Percentiles rank a stretch among this genome's conserved stretches.
phyloP scores from a whole-genome alignment of 1,140 invertebrate species.

The Akabosia matsudoensis region DNA sequence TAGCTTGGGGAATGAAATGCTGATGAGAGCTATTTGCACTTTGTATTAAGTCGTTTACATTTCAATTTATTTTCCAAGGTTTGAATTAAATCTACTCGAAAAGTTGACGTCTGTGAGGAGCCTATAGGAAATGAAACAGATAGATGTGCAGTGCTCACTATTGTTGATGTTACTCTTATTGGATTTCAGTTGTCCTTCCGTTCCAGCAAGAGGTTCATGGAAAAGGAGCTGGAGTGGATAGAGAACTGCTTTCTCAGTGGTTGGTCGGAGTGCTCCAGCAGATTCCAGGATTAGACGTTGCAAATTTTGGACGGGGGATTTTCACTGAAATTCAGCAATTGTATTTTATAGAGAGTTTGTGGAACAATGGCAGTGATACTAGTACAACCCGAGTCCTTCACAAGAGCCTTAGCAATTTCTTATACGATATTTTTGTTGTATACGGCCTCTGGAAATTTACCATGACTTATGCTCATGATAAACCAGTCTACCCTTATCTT shows the following conservation, averaged over 20 bases:
- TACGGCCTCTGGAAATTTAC: conserved; percentile 19
- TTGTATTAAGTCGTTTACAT: neutral
- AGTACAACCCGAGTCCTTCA: neutral
- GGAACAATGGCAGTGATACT: neutral
- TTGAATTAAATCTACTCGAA: neutral
- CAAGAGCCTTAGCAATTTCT: conserved; percentile 9
- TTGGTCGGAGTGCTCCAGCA: neutral
- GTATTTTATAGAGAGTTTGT: neutral
- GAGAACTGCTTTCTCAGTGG: neutral
- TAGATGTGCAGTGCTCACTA: neutral
- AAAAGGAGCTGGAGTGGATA: neutral
- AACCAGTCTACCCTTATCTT: conserved; percentile 16
- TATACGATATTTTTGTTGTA: neutral
- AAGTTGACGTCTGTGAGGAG: neutral
- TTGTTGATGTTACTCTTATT: conserved; percentile 2
- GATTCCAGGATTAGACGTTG: neutral
- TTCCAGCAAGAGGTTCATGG: neutral
- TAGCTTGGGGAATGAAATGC: too few species aligned
- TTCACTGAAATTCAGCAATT: conserved; percentile 5
- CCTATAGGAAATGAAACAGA: neutral
- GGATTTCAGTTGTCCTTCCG: neutral
- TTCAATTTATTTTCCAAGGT: neutral
- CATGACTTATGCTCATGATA: neutral
- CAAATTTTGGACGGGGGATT: neutral
- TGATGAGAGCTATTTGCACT: too few species aligned